Conservation (phyloP, 2,797 vertebrate genomes). For the Pitangus sulphuratus region DNA sequence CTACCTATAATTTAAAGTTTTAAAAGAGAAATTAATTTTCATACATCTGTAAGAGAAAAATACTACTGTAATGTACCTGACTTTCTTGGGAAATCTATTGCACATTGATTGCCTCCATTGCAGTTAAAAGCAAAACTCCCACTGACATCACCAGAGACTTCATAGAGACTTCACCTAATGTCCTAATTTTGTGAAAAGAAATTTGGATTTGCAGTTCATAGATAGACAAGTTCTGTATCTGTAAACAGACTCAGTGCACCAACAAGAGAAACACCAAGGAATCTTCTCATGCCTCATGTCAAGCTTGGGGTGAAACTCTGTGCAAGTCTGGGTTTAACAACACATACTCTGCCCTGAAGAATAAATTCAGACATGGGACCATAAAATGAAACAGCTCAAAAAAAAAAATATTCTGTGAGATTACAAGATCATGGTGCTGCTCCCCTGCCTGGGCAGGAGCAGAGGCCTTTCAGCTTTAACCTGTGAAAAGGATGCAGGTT, state of each 20-base stretch:
- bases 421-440: not conserved
- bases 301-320: not conserved
- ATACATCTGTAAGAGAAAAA: not conserved
- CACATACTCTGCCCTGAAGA: not conserved
- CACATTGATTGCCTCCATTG: not conserved
- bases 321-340: not conserved
- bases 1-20: not conserved
- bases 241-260: not conserved
- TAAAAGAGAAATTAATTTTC: not conserved
- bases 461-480: not conserved
- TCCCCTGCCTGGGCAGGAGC: not conserved
- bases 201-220: not conserved
- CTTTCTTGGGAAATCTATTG: not conserved
- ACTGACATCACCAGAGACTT: rapidly evolving
- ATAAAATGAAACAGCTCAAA: not conserved
- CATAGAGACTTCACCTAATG: not conserved
- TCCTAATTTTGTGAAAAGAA: not conserved
- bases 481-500: not conserved
- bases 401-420: not conserved
- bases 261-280: not conserved
- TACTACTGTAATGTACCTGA: not conserved
- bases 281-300: not conserved
- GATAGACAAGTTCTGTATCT: not conserved
- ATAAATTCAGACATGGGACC: not conserved
- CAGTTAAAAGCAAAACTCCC: not conserved